Conservation (phyloP, 92 coral and sea anemone species). For the Umimayanthus chanpuru region DNA sequence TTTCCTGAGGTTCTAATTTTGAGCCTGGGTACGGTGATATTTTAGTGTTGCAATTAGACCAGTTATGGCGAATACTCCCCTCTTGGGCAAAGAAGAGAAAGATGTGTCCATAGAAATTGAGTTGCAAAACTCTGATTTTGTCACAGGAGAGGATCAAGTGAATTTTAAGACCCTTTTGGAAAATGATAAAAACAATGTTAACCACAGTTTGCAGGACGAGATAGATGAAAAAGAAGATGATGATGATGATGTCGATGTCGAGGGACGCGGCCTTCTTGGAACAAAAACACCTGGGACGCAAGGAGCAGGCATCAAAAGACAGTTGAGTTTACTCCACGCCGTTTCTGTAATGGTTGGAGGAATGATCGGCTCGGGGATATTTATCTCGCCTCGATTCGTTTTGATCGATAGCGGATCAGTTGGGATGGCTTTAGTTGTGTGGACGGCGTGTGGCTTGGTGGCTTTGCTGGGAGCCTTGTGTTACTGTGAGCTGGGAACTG, state of each 20-base stretch:
- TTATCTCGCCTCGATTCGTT: slow-evolving; percentile 72
- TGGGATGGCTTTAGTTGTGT: slow-evolving; percentile 66
- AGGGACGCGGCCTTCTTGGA: slow-evolving; percentile 6
- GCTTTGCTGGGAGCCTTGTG: slow-evolving; percentile 71
- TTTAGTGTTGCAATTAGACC: background rate
- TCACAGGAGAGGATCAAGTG: background rate
- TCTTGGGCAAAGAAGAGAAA: background rate
- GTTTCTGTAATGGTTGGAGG: slow-evolving; percentile 69
- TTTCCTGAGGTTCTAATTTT: background rate
- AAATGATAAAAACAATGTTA: background rate
- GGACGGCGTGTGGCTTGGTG: slow-evolving; percentile 69
- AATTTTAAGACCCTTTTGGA: background rate
- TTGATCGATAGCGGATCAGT: slow-evolving; percentile 70
- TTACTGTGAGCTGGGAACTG: slow-evolving; percentile 78
- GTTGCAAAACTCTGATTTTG: background rate
- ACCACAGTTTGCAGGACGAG: background rate
- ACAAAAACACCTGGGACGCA: background rate
- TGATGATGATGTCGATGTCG: background rate
- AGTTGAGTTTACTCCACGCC: slow-evolving; percentile 60
- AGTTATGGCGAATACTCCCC: slow-evolving; percentile 5
- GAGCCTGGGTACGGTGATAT: background rate
- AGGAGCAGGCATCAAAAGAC: slow-evolving; percentile 54
- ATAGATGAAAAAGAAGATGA: background rate
- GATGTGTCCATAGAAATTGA: background rate
- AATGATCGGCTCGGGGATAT: slow-evolving; percentile 78